Evolutionary conservation across 2,113 vertebrate species (phyloP).

Genomic region (Acrocephalus kingi): DNA sequence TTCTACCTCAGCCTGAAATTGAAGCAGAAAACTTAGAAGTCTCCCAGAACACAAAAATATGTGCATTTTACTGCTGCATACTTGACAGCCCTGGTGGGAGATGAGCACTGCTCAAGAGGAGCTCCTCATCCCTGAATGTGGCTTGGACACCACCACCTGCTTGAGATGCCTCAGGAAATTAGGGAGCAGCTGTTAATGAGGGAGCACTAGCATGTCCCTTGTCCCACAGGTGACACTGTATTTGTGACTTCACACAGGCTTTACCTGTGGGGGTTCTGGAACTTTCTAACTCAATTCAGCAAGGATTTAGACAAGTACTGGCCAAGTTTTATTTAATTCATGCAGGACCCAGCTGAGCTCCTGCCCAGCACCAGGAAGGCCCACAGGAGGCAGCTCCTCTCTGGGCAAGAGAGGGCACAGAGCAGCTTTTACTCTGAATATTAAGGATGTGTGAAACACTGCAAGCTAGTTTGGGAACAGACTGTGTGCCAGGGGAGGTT

Average conservation of each 20-base stretch:
- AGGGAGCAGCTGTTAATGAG: not conserved
- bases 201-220: not conserved
- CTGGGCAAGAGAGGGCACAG: not conserved
- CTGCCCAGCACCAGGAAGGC: not conserved
- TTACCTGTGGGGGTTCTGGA: accelerated
- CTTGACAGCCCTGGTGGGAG: not conserved
- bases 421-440: not conserved
- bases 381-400: not conserved
- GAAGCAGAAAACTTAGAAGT: conserved; percentile 51
- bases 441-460: not conserved
- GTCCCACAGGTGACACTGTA: too few relatives aligned
- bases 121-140: not conserved
- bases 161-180: not conserved
- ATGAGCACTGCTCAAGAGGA: not conserved
- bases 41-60: not conserved
- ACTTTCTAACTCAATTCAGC: not conserved
- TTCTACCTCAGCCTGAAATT: conserved; percentile 91
- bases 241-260: not conserved
- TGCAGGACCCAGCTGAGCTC: not conserved
- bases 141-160: not conserved
- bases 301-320: not conserved
- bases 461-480: not conserved
- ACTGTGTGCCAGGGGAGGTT: not conserved
- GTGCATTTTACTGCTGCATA: not conserved
- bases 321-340: not conserved